These are phyloP conservation scores for Phycodurus eques DNA, from an alignment of 2,113 vertebrate genomes.

Conservation along the genomic window DNA sequence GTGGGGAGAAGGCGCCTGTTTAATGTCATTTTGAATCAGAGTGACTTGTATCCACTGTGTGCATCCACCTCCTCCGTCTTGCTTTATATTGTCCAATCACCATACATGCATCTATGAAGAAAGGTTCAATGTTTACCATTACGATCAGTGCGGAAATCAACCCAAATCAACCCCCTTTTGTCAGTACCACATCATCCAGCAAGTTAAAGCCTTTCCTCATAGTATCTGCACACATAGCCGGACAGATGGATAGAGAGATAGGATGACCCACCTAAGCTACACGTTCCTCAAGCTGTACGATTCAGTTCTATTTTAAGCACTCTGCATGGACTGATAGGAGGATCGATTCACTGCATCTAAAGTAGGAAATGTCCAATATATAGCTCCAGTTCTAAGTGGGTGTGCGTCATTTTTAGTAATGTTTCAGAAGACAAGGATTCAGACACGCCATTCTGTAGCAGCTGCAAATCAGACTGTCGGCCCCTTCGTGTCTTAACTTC, in stretches of 20 bases:
- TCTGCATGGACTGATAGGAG: constrained; percentile 54
- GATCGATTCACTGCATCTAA: constrained; percentile 72
- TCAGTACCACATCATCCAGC: constrained; percentile 28
- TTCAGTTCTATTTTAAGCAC: constrained; percentile 71
- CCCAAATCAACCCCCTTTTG: constrained; percentile 1
- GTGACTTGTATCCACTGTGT: constrained; percentile 23
- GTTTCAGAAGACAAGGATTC: constrained; percentile 33
- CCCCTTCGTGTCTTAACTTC: constrained; percentile 38
- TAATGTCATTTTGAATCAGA: constrained; percentile 46
- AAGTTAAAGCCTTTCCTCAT: constrained; percentile 29
- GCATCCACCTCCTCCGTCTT: constrained; percentile 26
- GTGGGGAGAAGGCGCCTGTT: constrained; percentile 39
- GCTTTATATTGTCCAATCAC: neutral
- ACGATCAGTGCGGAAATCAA: constrained; percentile 18
- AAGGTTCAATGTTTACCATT: constrained; percentile 48
- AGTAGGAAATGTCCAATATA: constrained; percentile 67
- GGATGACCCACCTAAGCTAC: constrained; percentile 56
- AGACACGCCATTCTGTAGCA: constrained; percentile 28
- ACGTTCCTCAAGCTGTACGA: constrained; percentile 54
- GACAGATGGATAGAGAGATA: constrained; percentile 33
- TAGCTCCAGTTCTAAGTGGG: constrained; percentile 53
- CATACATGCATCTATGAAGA: constrained; percentile 10
- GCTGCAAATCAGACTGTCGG: constrained; percentile 38
- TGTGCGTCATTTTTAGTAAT: constrained; percentile 54
- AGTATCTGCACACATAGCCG: constrained; percentile 24